phyloP scores from a whole-genome alignment of 2,113 vertebrate species.

The Dinomys branickii region DNA sequence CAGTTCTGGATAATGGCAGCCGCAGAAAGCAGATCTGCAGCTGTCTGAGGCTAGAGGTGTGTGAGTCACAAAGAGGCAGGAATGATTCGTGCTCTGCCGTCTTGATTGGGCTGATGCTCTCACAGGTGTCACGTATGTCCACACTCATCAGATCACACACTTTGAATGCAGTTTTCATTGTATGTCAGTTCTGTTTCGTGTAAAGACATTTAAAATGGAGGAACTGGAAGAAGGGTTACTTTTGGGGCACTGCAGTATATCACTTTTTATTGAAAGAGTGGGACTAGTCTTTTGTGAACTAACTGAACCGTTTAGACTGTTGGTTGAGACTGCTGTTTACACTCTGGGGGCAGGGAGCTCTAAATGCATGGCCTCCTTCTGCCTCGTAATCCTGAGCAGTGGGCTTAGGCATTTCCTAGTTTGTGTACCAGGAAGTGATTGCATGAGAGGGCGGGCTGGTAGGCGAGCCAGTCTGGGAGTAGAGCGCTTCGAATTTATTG shows the following conservation, averaged over 20 bases:
- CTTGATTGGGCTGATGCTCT: background rate
- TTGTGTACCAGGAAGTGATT: constrained; percentile 46
- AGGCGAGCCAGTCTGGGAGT: constrained; percentile 26
- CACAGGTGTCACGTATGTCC: background rate
- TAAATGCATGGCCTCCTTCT: background rate
- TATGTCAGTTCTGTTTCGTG: background rate
- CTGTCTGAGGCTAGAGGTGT: background rate
- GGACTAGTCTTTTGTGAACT: background rate
- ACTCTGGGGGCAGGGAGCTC: background rate
- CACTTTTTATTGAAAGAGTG: constrained; percentile 34
- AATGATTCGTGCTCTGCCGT: background rate
- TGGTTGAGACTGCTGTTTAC: background rate
- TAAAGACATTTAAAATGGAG: constrained; percentile 20
- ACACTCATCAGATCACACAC: background rate
- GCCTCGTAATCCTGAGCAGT: background rate
- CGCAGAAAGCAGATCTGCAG: background rate
- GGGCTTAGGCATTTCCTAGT: background rate
- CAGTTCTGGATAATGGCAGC: background rate
- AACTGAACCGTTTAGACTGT: background rate
- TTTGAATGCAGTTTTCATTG: background rate
- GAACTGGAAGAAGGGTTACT: background rate
- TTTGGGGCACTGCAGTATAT: background rate
- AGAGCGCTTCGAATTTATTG: constrained; percentile 68
- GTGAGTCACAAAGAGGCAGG: background rate
- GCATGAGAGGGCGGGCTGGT: background rate